phyloP scores from a whole-genome alignment of 2,113 vertebrate species.

The Nettapus auritus region DNA sequence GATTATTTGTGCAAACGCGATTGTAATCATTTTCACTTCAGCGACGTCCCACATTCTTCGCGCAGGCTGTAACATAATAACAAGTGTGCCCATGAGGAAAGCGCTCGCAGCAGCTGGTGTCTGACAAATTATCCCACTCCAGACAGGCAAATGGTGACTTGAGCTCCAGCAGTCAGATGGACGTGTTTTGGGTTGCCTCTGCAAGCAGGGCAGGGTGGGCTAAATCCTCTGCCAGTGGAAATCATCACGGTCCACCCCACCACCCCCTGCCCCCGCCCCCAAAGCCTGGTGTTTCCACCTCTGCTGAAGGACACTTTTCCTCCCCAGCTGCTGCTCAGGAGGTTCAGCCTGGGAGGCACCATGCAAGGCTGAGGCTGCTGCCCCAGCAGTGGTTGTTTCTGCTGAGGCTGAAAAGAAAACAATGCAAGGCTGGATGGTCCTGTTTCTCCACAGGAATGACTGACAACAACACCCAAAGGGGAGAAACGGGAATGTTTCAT shows the following conservation, averaged over 20 bases:
- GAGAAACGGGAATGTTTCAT: neutral
- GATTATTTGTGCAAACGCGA: conserved; percentile 45
- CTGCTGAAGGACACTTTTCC: neutral
- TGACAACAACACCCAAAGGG: neutral
- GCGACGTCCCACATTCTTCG: conserved; percentile 73
- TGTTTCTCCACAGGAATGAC: neutral
- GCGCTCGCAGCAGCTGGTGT: conserved; percentile 78
- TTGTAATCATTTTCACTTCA: conserved; percentile 71
- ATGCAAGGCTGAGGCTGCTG: neutral
- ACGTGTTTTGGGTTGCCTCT: conserved; percentile 51
- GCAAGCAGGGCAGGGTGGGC: neutral
- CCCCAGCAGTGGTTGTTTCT: rapidly evolving
- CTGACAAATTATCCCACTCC: conserved; percentile 79
- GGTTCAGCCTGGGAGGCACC: rapidly evolving
- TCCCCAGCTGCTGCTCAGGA: neutral
- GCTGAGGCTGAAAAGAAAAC: neutral
- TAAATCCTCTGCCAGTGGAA: neutral
- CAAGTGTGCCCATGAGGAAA: conserved; percentile 79
- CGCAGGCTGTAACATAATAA: conserved; percentile 78
- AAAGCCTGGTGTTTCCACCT: neutral
- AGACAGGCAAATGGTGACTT: conserved; percentile 75
- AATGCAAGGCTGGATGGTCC: neutral
- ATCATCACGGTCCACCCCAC: neutral
- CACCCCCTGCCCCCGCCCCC: neutral
- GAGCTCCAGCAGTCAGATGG: conserved; percentile 62